A percentile compares a stretch with the other conserved stretches of the same genome.
phyloP scores from a whole-genome alignment of 2,888 invertebrate genomes.

The Drosophila rubida region DNA sequence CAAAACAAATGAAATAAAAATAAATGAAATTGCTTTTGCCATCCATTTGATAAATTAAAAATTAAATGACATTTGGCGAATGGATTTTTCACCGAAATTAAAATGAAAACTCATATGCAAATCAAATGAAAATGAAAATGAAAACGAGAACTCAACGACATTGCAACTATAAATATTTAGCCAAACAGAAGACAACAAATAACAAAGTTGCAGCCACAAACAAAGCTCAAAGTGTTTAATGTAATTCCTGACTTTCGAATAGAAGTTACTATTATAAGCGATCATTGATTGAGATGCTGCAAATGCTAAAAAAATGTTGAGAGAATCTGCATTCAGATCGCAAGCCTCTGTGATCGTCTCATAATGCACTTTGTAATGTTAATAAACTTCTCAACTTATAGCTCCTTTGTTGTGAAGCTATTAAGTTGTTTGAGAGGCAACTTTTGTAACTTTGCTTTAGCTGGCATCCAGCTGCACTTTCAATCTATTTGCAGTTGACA shows the following conservation, averaged over 20 bases:
- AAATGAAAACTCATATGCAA: slow-evolving; percentile 26
- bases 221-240: not conserved
- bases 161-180: slow-evolving; percentile 12
- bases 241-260: too few relatives aligned
- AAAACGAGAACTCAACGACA: not conserved
- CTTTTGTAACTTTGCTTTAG: too few relatives aligned
- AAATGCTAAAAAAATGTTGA: too few relatives aligned
- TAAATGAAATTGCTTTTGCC: slow-evolving; percentile 25
- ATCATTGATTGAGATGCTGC: too few relatives aligned
- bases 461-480: too few relatives aligned
- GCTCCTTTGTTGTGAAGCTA: too few relatives aligned
- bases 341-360: too few relatives aligned
- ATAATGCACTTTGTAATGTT: too few relatives aligned
- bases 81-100: slow-evolving; percentile 15
- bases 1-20: slow-evolving; percentile 5
- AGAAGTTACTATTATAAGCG: too few relatives aligned
- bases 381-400: too few relatives aligned
- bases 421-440: too few relatives aligned
- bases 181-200: not conserved
- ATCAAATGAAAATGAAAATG: slow-evolving; percentile 7
- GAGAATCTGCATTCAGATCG: too few relatives aligned
- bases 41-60: slow-evolving; percentile 61
- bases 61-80: slow-evolving; percentile 51
- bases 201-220: not conserved
- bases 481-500: not conserved